Conservation (phyloP, 2,797 vertebrate genomes). For the Chromobotia macracanthus region DNA sequence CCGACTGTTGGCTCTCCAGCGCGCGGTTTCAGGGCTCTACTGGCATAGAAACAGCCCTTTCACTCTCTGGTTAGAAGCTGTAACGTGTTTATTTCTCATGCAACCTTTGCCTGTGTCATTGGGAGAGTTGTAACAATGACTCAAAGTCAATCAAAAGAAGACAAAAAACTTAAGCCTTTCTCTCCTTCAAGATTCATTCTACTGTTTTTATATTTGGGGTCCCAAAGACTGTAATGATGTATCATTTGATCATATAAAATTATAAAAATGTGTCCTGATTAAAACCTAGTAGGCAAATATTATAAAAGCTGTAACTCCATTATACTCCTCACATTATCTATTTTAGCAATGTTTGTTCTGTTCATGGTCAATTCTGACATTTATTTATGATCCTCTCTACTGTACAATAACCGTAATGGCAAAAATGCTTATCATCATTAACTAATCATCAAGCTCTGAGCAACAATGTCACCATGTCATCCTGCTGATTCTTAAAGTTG, state of each 20-base stretch:
- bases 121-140: slow-evolving; percentile 2
- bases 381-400: not conserved
- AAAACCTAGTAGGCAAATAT: too few relatives aligned
- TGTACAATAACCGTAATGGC: not conserved
- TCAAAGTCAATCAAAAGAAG: slow-evolving; percentile 4
- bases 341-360: too few relatives aligned
- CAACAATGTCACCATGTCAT: slow-evolving; percentile 1
- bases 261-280: too few relatives aligned
- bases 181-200: not conserved
- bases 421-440: not conserved
- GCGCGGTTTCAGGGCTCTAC: slow-evolving; percentile 69
- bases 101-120: slow-evolving; percentile 26
- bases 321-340: too few relatives aligned
- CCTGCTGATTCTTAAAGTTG: slow-evolving; percentile 1
- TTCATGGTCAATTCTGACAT: not conserved
- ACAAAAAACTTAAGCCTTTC: not conserved
- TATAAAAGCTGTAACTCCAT: too few relatives aligned
- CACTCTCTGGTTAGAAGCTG: slow-evolving; percentile 37
- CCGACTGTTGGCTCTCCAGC: slow-evolving; percentile 78
- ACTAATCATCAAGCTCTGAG: not conserved
- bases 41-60: slow-evolving; percentile 55
- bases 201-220: not conserved
- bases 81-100: slow-evolving; percentile 37
- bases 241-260: not conserved
- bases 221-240: not conserved